Evolutionary conservation across 2,113 vertebrate species (phyloP).

Genomic region (Axis porcinus): DNA sequence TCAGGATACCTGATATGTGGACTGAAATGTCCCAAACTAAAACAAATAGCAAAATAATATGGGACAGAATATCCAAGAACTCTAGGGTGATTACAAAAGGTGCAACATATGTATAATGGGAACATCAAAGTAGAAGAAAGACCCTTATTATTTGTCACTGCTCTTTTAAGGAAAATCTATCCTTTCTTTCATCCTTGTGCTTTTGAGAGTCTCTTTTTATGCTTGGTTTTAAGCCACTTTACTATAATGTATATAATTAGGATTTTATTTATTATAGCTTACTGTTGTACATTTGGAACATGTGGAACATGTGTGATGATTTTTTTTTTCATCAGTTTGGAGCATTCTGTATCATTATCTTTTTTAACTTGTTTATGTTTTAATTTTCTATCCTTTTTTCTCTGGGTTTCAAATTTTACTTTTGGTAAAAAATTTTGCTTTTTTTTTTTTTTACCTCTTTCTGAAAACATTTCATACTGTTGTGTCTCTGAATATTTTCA

Average conservation of each 20-base stretch:
- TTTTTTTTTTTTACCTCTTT: not conserved
- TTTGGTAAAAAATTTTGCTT: not conserved
- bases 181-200: not conserved
- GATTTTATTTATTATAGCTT: not conserved
- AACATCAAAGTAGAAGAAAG: not conserved
- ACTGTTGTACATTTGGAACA: not conserved
- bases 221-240: not conserved
- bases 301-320: not conserved
- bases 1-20: not conserved
- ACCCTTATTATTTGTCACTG: not conserved
- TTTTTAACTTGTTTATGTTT: not conserved
- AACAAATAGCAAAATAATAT: not conserved
- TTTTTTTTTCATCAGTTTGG: not conserved
- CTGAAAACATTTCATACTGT: not conserved
- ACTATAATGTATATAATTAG: not conserved
- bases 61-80: not conserved
- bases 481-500: not conserved
- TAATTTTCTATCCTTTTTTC: not conserved
- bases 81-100: not conserved
- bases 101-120: not conserved
- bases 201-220: not conserved
- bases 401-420: not conserved
- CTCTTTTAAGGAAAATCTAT: not conserved
- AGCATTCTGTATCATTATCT: not conserved
- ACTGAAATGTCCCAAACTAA: not conserved